Evolutionary conservation across 30 jellyfish, hydroid and myxozoan species (phyloP), one percentile per base, ranked within the genome.

Genomic region (Aurelia coerulea): DNA sequence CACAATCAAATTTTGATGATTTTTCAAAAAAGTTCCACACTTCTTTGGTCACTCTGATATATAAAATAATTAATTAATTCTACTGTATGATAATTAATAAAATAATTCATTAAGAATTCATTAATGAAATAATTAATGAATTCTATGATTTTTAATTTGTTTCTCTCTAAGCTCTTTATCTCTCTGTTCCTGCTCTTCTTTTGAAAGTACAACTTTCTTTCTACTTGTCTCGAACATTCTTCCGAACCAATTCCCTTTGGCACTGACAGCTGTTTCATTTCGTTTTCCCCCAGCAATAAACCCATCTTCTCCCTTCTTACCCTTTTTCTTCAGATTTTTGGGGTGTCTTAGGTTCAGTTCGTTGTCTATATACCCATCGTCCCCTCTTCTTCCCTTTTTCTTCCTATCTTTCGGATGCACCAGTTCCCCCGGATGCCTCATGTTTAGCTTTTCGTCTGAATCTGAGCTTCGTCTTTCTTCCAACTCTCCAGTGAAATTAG

Each of bases 281-380:
- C 62, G 50, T 35, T 73, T 73, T 4, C 62, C 76, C 9, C 68
- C 33, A n/a, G 31, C 71, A 19, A 18, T 65, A 46, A 65, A 15
- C 2, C 93, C 93, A 16, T 84, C 93, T 46, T 84, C 93, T 10
- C 93, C 93, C 49, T 42, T 73, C 34, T 58, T 78, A 18, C 93
- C 93, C 8, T 64, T 10, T 64, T 58, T 84, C 76, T 50, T 64
- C n/a, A 79, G 46, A 52, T 65, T 65, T 42, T 42, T 64, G 13
- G 89, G 80, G 18, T 79, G 82, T 14, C 56, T 46, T 46, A 46
- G 34, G 60, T 51, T 59, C 74, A 49, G 60, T 4, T 51, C 59
- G 52, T 51, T 51, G 19, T 51, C 35, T 0, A 11, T n/a, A 19
- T 74, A 29, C 74, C n/a, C 59, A 58, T 15, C 59, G 34, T 11